These are phyloP conservation scores for Nycticebus coucang DNA, from an alignment of 2,113 vertebrate genomes.

Conservation along the genomic window DNA sequence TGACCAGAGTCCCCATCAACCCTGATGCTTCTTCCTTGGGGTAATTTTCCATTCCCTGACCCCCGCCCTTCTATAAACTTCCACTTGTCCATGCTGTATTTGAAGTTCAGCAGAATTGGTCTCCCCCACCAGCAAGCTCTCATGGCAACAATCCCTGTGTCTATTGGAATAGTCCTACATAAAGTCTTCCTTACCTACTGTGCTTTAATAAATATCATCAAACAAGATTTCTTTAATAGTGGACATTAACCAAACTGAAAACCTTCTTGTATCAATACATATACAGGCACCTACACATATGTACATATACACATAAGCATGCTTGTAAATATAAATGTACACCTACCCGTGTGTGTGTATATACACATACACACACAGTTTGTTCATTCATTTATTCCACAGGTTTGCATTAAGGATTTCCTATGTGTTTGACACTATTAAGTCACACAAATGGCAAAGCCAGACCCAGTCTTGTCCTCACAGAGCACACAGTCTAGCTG, in stretches of 20 bases:
- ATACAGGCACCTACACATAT: not conserved
- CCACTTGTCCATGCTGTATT: not conserved
- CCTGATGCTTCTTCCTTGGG: not conserved
- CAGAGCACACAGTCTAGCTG: not conserved
- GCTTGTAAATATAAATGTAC: not conserved
- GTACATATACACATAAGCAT: too few relatives aligned
- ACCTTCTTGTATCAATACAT: not conserved
- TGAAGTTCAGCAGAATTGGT: too few relatives aligned
- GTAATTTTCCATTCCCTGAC: not conserved
- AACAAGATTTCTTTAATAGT: not conserved
- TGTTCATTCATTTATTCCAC: not conserved
- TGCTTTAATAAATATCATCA: not conserved
- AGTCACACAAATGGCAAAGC: not conserved
- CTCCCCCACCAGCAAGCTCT: not conserved
- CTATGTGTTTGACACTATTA: not conserved
- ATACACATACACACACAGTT: not conserved
- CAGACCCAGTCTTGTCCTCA: not conserved
- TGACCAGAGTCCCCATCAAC: not conserved
- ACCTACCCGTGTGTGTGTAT: not conserved
- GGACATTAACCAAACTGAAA: not conserved
- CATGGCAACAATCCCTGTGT: fast-evolving
- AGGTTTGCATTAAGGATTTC: not conserved
- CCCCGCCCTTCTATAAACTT: not conserved
- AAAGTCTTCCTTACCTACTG: not conserved
- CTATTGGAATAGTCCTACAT: not conserved